Percentiles rank a stretch among this genome's conserved stretches.
phyloP scores from a whole-genome alignment of 2,797 vertebrate species.

The Enteromius radiatus region DNA sequence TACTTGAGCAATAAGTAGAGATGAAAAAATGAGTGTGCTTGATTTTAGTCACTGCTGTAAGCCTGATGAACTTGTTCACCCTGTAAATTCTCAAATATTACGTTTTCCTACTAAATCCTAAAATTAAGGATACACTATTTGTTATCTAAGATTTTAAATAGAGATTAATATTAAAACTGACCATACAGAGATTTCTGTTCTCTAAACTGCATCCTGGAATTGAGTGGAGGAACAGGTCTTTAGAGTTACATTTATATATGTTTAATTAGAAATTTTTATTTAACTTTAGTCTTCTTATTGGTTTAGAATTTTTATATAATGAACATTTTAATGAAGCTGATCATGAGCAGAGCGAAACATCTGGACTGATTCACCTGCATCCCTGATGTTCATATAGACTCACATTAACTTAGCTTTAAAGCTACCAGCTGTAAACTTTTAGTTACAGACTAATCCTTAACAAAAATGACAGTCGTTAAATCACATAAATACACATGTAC shows the following conservation, averaged over 20 bases:
- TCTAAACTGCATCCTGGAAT: not conserved
- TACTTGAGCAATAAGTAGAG: not conserved
- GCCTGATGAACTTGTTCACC: not conserved
- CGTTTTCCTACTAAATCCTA: not conserved
- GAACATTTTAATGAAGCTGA: not conserved
- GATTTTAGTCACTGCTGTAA: not conserved
- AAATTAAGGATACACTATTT: not conserved
- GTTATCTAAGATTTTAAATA: not conserved
- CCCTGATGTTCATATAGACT: not conserved
- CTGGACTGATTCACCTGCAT: constrained; percentile 18
- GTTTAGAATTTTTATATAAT: not conserved
- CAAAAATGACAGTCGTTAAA: not conserved
- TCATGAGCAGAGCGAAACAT: not conserved
- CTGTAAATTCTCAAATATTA: not conserved
- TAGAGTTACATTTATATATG: no score
- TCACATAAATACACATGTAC: not conserved
- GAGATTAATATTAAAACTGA: not conserved
- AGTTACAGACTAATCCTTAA: not conserved
- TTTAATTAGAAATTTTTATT: not conserved
- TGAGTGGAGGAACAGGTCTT: not conserved
- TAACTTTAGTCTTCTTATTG: not conserved
- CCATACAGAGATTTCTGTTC: not conserved
- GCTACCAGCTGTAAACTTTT: constrained; percentile 27
- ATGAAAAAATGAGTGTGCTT: not conserved
- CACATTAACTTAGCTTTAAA: constrained; percentile 31